Evolutionary conservation across 2,113 vertebrate genomes (phyloP), one percentile per base, ranked within the genome.

Genomic region (Pomatostomus ruficeps): DNA sequence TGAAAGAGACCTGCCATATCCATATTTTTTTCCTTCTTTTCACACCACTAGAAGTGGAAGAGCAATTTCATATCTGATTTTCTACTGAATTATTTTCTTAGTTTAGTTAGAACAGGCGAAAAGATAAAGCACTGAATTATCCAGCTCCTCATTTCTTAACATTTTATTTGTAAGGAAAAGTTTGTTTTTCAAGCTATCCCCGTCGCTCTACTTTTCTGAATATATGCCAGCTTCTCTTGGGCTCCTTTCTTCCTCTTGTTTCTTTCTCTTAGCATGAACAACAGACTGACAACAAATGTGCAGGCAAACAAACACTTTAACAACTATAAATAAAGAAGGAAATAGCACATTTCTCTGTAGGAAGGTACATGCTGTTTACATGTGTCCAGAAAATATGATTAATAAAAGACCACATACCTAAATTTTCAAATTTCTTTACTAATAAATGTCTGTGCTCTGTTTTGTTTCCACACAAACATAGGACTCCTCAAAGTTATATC

Each of bases 61-160:
- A 81, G 42, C 31, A 93, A 89, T 93, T 96, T 95, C 80, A 59
- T 96, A 80, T 80, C 74, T 92, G 59, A 97, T 95, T 97, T 97
- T 65, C 91, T 93, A 67, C 25, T 92, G 81, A 93, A 95, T 92
- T 93, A 11, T 82, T 93, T 96, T 54, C 71, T 88, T 91, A 62
- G 52, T 86, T 95, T 77, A 52, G 51, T 78, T 88, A 96, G 40
- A 78, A n/a, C 14, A 89, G 43, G 21, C 29, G 85, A 87, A 70
- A 89, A 75, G 43, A 93, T 70, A 93, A 87, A 96, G 79, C 14
- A 57, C 6, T 88, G 51, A 87, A 87, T 88, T 89, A 59, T 31
- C 82, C 81, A 91, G 26, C 16, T 88, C 61, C n/a, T 95, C 33
- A 58, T 42, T 85, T 70, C 68, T 92, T 93, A 70, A 61, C 23